phyloP scores from a whole-genome alignment of 2,888 invertebrate genomes.

The Cheilosia soror region DNA sequence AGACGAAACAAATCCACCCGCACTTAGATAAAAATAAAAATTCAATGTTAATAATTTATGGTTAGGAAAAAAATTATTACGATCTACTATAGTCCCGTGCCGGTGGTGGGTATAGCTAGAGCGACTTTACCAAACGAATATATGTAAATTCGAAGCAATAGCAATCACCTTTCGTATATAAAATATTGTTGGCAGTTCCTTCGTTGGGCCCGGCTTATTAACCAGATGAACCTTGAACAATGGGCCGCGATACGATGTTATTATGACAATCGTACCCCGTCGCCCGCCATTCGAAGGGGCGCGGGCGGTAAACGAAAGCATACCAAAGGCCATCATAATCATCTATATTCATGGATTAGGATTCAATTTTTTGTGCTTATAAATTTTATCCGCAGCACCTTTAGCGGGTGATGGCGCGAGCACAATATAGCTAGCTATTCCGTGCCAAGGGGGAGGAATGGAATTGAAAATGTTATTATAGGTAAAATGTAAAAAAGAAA shows the following conservation, averaged over 20 bases:
- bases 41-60: conserved; percentile 76
- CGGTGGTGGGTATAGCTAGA: conserved; percentile 31
- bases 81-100: conserved; percentile 55
- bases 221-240: conserved; percentile 75
- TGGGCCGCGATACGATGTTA: conserved; percentile 58
- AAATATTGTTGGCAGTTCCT: conserved; percentile 34
- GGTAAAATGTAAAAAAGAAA: conserved; percentile 68
- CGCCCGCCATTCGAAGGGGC: conserved; percentile 18
- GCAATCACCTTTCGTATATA: conserved; percentile 70
- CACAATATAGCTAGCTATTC: conserved; percentile 21
- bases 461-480: conserved; percentile 74
- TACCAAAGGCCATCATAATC: conserved; percentile 81
- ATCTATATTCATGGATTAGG: conserved; percentile 84
- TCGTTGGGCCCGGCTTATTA: conserved; percentile 65
- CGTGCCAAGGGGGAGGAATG: conserved; percentile 44
- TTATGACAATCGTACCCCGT: conserved; percentile 64
- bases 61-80: conserved; percentile 73
- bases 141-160: conserved; percentile 73
- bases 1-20: conserved; percentile 71
- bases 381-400: conserved; percentile 71
- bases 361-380: conserved; percentile 82
- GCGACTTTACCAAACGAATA: conserved; percentile 46
- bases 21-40: conserved; percentile 75
- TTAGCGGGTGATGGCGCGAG: conserved; percentile 29
- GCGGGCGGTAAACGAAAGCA: conserved; percentile 24